Evolutionary conservation across 2,113 vertebrate species (phyloP), one percentile per base, ranked within the genome.

Genomic region (Cephalopholis sonnerati): DNA sequence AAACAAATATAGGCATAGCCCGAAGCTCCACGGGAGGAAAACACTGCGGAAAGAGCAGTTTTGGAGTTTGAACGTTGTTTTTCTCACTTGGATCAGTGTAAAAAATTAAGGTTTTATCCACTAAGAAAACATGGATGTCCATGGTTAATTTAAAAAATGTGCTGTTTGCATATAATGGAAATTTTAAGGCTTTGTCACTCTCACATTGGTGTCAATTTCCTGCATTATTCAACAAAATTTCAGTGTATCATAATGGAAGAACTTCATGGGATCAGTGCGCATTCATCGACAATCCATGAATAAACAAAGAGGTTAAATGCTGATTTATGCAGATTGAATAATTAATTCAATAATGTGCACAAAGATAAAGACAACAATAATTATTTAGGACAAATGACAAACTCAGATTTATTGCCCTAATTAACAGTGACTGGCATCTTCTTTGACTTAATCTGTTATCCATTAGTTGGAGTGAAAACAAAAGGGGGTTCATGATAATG

Each of bases 1-100:
- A 85, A 89, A 81, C 32, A 70, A 62, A 77, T 58, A 74, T 71
- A 55, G 53, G 70, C 27, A 54, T 55, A 20, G 74, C 74, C 69
- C 0, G 5, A 25, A 78, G 74, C 64, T 58, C n/a, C 17, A 22
- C 3, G 13, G 17, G 12, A 29, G 8, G 5, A 24, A 74, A 67
- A 63, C 27, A 36, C 7, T 8, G 4, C 46, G 22, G n/a, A 57
- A 62, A 39, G 54, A 63, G 22, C 4, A 25, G 5, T 48, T 64
- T 46, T 27, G 27, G 15, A 32, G 29, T 51, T 54, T 81, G n/a
- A 25, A 41, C 0, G 7, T 32, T 50, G 7, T 63, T 65, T 55
- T 17, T 36, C 16, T 8, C 54, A 29, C 13, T 54, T 46, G 20
- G 32, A 3, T 7, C n/a, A 48, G 17, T 50, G 16, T 66, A 11